Conservation (phyloP, 2,113 vertebrate genomes). For the Porphyrio hochstetteri region DNA sequence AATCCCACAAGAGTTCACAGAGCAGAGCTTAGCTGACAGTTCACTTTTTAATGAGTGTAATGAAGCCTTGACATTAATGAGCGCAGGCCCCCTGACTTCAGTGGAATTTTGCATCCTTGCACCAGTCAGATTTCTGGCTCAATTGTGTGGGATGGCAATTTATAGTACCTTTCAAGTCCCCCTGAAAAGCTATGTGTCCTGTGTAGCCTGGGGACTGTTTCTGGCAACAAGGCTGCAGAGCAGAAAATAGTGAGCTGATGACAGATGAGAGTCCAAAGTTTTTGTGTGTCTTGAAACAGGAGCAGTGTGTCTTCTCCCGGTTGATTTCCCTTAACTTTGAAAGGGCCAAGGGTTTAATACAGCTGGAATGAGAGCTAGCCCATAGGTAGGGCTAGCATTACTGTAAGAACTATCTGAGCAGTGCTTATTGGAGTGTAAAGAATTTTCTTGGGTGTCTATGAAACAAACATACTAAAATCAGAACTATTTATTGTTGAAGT, state of each 20-base stretch:
- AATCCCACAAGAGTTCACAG: conserved; percentile 38
- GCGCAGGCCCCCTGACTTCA: conserved; percentile 12
- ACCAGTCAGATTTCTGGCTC: conserved; percentile 37
- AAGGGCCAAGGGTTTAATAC: neutral
- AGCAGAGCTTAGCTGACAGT: conserved; percentile 36
- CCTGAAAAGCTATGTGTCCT: conserved; percentile 28
- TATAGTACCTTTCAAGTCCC: conserved; percentile 32
- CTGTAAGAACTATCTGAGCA: neutral
- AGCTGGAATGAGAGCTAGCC: neutral
- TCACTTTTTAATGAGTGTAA: conserved; percentile 61
- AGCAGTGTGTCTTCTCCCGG: conserved; percentile 4
- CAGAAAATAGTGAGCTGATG: conserved; percentile 37
- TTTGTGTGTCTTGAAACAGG: conserved; percentile 40
- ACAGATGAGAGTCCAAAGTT: conserved; percentile 30
- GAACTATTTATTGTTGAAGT: neutral
- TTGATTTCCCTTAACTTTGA: conserved; percentile 28
- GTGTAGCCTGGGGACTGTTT: conserved; percentile 17
- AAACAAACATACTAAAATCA: neutral
- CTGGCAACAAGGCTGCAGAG: conserved; percentile 12
- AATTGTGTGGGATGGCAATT: conserved; percentile 21
- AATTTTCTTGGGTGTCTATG: neutral
- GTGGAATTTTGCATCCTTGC: conserved; percentile 32
- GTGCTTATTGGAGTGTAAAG: neutral
- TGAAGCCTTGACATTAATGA: conserved; percentile 55
- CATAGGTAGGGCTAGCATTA: neutral